Evolutionary conservation across 2,888 invertebrate species (phyloP).

Genomic region (Nowickia ferox): DNA sequence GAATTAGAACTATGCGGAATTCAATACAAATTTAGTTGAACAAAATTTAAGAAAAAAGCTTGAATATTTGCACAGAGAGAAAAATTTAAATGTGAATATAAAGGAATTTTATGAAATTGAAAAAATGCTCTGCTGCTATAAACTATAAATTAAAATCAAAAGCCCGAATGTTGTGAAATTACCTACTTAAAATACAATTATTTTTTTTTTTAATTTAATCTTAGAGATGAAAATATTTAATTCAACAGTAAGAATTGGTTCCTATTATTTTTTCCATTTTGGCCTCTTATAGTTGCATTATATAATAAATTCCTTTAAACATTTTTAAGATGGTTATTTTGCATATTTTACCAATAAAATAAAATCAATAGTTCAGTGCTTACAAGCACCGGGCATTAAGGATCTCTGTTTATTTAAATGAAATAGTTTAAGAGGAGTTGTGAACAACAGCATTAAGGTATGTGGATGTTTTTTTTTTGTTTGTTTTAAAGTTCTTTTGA

Average conservation of each 20-base stretch:
- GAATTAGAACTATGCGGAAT: no score
- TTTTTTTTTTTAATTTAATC: no score
- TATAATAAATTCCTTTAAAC: not conserved
- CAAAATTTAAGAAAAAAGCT: no score
- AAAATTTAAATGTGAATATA: no score
- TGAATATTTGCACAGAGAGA: no score
- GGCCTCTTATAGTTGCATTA: not conserved
- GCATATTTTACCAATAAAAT: constrained; percentile 56
- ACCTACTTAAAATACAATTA: no score
- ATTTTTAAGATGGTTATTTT: constrained; percentile 44
- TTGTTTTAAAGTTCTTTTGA: not conserved
- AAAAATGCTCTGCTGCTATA: no score
- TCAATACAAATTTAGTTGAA: no score
- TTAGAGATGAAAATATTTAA: no score
- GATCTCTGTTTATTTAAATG: not conserved
- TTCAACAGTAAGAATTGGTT: not conserved
- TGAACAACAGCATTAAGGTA: not conserved
- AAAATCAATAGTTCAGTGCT: constrained; percentile 14
- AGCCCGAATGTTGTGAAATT: no score
- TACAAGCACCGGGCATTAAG: not conserved
- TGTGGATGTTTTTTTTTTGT: not conserved
- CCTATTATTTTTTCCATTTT: not conserved
- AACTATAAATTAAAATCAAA: no score
- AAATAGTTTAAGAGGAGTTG: not conserved
- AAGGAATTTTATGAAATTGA: no score